phyloP scores from a whole-genome alignment of 2,888 invertebrate species.

The Cyclophora punctaria region DNA sequence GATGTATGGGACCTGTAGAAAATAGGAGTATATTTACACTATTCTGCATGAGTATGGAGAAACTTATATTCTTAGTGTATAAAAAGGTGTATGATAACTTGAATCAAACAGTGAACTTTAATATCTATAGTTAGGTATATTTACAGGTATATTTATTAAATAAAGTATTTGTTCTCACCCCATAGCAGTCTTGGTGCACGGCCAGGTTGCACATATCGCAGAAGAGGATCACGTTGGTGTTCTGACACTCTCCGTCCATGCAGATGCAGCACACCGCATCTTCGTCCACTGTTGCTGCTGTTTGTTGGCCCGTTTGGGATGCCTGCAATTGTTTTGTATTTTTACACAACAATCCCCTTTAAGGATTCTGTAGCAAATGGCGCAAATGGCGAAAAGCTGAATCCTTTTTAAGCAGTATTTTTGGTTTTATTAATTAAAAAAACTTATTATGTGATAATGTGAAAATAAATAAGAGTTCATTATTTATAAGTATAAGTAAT shows the following conservation, averaged over 20 bases:
- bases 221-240: slow-evolving; percentile 98
- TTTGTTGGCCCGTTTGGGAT: slow-evolving; percentile 80
- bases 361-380: too few species aligned
- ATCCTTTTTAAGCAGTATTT: too few species aligned
- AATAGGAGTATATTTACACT: too few species aligned
- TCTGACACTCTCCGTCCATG: slow-evolving; percentile 98
- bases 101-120: background rate
- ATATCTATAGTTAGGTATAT: too few species aligned
- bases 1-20: slow-evolving; percentile 84
- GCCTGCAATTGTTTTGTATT: slow-evolving; percentile 56
- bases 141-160: background rate
- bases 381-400: too few species aligned
- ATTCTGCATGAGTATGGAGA: too few species aligned
- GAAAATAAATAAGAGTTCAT: too few species aligned
- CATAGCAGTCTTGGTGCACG: slow-evolving; percentile 99
- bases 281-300: slow-evolving; percentile 90
- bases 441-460: too few species aligned
- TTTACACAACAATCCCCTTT: too few species aligned
- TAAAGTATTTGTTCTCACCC: slow-evolving; percentile 72
- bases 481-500: too few species aligned
- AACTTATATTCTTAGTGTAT: background rate
- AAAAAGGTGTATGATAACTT: background rate
- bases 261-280: slow-evolving; percentile 99
- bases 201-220: slow-evolving; percentile 99
- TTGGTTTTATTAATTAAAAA: too few species aligned